Conservation (phyloP, 2,797 vertebrate species). For the Pyrocephalus nanus region DNA sequence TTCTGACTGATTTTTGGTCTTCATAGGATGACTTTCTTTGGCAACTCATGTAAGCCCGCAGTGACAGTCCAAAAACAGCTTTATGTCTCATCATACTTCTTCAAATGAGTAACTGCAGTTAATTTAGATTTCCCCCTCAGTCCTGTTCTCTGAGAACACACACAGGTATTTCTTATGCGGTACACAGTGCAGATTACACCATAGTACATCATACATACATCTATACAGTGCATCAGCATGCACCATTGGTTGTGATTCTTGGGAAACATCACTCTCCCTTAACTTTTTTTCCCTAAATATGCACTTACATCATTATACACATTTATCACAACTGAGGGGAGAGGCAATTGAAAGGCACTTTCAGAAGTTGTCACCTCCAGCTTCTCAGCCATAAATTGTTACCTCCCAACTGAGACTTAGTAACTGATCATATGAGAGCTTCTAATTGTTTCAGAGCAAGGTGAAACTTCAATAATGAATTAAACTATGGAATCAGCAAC, state of each 20-base stretch:
- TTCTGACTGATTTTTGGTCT: background rate
- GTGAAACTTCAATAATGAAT: slow-evolving; percentile 60
- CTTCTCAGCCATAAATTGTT: slow-evolving; percentile 50
- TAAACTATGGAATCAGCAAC: slow-evolving; percentile 52
- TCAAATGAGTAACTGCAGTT: background rate
- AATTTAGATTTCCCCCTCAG: background rate
- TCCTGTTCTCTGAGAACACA: background rate
- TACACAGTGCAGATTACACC: background rate
- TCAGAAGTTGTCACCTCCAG: slow-evolving; percentile 40
- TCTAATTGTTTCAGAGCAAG: slow-evolving; percentile 64
- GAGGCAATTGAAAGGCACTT: slow-evolving; percentile 55
- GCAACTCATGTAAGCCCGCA: background rate
- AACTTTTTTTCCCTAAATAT: background rate
- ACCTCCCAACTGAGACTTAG: slow-evolving; percentile 47
- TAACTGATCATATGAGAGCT: slow-evolving; percentile 32
- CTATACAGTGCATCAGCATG: background rate
- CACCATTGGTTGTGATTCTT: background rate
- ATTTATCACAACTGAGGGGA: background rate
- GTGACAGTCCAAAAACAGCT: background rate
- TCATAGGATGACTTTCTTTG: background rate
- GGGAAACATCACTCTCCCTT: background rate
- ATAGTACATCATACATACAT: background rate
- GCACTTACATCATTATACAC: background rate
- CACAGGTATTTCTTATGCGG: background rate
- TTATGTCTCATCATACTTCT: background rate